Conservation (phyloP, 2,888 invertebrate species). For the Platynereis dumerilii region DNA sequence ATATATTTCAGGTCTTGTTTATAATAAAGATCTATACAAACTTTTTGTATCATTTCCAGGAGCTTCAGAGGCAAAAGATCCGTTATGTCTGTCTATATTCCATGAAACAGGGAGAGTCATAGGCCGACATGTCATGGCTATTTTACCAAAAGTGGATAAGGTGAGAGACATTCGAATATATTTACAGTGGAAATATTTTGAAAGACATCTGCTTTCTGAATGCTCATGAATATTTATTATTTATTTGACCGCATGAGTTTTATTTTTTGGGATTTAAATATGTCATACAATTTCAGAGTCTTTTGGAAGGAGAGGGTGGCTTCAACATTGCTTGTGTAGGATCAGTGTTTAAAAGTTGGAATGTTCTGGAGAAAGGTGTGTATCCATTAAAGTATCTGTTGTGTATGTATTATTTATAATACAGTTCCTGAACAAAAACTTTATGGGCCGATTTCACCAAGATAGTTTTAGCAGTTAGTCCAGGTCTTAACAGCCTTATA, state of each 20-base stretch:
- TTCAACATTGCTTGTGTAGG: slow-evolving; percentile 88
- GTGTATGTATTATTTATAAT: no score
- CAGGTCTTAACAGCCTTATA: no score
- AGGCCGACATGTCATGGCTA: slow-evolving; percentile 73
- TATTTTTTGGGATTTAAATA: not conserved
- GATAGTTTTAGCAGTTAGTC: no score
- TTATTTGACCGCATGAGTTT: slow-evolving; percentile 2
- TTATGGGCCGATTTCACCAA: not conserved
- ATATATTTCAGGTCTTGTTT: no score
- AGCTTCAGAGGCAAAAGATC: slow-evolving; percentile 71
- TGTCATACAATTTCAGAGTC: slow-evolving; percentile 61
- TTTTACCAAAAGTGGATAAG: slow-evolving; percentile 51
- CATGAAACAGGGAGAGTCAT: slow-evolving; percentile 72
- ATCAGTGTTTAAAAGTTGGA: slow-evolving; percentile 95
- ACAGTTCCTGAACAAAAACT: no score
- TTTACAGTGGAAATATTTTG: not conserved
- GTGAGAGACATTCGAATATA: slow-evolving; percentile 34
- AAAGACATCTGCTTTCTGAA: not conserved
- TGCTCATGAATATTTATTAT: not conserved
- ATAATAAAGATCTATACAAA: no score
- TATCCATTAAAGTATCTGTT: not conserved
- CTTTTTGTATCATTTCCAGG: slow-evolving; percentile 27
- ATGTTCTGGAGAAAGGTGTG: slow-evolving; percentile 69
- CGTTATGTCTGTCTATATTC: slow-evolving; percentile 76
- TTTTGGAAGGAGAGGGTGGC: slow-evolving; percentile 68